Evolutionary conservation across 1,140 invertebrate genomes (phyloP).

Genomic region (Bombus pascuorum): DNA sequence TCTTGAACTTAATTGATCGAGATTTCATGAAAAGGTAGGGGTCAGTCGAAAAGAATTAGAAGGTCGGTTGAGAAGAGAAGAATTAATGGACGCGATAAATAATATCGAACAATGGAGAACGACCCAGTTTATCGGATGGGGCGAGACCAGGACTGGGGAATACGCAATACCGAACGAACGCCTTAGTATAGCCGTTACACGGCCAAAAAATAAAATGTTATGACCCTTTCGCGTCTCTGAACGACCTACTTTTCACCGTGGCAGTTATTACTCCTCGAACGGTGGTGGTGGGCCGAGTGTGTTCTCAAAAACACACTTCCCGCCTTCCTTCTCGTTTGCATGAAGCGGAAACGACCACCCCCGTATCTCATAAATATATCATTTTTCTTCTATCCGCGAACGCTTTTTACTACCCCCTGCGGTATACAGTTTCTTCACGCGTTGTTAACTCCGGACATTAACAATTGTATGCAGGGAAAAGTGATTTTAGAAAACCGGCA

Average conservation of each 20-base stretch:
- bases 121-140: constrained; percentile 34
- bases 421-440: background rate
- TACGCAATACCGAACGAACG: background rate
- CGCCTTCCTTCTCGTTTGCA: constrained; percentile 31
- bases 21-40: constrained; percentile 14
- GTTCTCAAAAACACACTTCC: constrained; percentile 31
- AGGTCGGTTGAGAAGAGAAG: background rate
- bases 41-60: constrained; percentile 1
- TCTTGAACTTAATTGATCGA: constrained; percentile 30
- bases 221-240: constrained; percentile 28
- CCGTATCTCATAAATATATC: constrained; percentile 45
- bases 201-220: constrained; percentile 52
- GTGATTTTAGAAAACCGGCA: background rate
- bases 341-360: constrained; percentile 27
- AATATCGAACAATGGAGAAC: constrained; percentile 58
- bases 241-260: constrained; percentile 48
- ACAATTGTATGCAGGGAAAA: constrained; percentile 6
- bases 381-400: constrained; percentile 22
- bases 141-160: background rate
- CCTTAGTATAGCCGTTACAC: constrained; percentile 34
- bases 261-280: constrained; percentile 41
- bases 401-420: background rate
- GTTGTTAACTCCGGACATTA: background rate
- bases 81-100: constrained; percentile 57
- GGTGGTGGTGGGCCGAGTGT: background rate